phyloP scores from a whole-genome alignment of 2,113 vertebrate species.

The Panurus biarmicus region DNA sequence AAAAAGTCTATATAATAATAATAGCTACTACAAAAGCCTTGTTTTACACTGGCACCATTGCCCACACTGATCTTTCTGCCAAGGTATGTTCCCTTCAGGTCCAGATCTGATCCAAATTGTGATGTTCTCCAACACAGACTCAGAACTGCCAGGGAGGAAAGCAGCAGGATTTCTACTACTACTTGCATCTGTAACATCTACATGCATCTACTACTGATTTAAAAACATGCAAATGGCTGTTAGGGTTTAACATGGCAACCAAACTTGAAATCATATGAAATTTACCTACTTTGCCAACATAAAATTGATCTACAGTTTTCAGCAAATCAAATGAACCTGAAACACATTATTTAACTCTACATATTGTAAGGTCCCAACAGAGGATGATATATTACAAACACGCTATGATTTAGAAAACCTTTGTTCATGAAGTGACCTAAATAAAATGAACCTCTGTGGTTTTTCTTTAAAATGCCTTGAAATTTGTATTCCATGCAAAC shows the following conservation, averaged over 20 bases:
- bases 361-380: not conserved
- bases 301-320: not conserved
- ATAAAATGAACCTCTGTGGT: not conserved
- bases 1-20: not conserved
- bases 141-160: not conserved
- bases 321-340: not conserved
- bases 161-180: not conserved
- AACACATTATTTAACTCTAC: not conserved
- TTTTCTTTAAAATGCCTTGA: not conserved
- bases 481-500: fast-evolving
- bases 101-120: not conserved
- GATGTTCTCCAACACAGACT: not conserved
- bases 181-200: not conserved
- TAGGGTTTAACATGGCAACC: not conserved
- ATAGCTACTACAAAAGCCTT: not conserved
- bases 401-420: not conserved
- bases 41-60: not conserved
- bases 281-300: not conserved
- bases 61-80: not conserved
- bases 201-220: not conserved
- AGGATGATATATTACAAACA: not conserved
- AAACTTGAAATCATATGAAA: not conserved
- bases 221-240: not conserved
- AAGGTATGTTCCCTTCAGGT: not conserved
- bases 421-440: not conserved